Evolutionary conservation across 2,113 vertebrate species (phyloP).

Genomic region (Podilymbus podiceps): DNA sequence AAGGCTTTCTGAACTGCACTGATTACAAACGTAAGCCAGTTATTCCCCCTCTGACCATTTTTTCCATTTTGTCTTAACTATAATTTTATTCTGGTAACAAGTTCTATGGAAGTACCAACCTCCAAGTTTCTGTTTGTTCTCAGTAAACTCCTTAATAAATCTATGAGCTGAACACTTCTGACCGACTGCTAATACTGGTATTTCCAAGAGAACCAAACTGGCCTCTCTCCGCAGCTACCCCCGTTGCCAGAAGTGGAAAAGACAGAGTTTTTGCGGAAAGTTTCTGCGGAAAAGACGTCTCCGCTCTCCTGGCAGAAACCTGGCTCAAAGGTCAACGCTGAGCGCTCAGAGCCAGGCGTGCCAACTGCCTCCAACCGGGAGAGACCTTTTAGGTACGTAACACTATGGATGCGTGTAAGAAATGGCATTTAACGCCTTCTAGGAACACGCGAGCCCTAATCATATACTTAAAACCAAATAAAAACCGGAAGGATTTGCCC

Average conservation of each 20-base stretch:
- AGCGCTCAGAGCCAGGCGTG: not conserved
- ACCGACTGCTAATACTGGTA: not conserved
- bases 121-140: not conserved
- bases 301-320: not conserved
- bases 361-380: not conserved
- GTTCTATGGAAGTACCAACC: not conserved
- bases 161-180: not conserved
- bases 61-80: not conserved
- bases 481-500: not conserved
- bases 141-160: not conserved
- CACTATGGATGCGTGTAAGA: not conserved
- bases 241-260: rapidly evolving
- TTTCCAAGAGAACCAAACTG: not conserved
- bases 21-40: not conserved
- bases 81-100: not conserved
- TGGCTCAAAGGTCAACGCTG: not conserved
- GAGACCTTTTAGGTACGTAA: not conserved
- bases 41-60: not conserved
- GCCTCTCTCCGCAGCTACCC: not conserved
- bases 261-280: no score
- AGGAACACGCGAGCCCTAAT: not conserved
- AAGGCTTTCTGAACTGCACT: not conserved
- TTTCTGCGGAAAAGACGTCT: not conserved
- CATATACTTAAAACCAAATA: not conserved
- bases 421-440: not conserved